Evolutionary conservation across 53 echinoderm and acorn worm species (phyloP).

Genomic region (Hippasteria phrygiana): DNA sequence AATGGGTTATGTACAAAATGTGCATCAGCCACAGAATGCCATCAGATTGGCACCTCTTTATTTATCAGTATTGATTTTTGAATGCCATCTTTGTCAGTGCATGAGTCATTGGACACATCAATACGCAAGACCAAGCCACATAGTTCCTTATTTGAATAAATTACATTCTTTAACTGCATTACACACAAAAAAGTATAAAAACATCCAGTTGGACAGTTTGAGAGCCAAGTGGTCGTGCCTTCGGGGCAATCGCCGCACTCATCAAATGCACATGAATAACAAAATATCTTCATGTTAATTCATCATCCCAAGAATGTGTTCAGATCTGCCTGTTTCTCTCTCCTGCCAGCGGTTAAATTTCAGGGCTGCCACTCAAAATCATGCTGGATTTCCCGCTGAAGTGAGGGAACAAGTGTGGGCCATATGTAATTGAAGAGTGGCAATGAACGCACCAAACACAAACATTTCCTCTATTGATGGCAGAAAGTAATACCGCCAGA

Average conservation of each 20-base stretch:
- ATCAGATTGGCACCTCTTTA: no score
- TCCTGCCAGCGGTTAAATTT: conserved; percentile 18
- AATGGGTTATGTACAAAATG: no score
- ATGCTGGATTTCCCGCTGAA: neutral
- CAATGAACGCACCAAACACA: conserved; percentile 19
- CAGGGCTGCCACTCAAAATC: conserved; percentile 29
- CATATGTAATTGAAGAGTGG: conserved; percentile 29
- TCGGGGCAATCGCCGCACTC: neutral
- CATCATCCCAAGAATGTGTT: conserved; percentile 35
- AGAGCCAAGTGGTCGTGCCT: neutral
- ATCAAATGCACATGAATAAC: neutral
- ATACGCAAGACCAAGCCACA: no score
- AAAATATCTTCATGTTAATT: conserved; percentile 12
- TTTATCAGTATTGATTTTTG: no score
- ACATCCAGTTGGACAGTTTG: no score
- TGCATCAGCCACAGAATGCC: no score
- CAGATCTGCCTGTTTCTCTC: neutral
- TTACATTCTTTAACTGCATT: no score
- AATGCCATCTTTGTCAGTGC: no score
- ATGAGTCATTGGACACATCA: no score
- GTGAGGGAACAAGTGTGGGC: neutral
- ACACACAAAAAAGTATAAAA: no score
- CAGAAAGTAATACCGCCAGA: conserved; percentile 18
- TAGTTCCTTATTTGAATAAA: no score
- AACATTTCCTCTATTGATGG: conserved; percentile 40